Conservation (phyloP, 2,113 vertebrate genomes). For the Poeciliopsis prolifica region DNA sequence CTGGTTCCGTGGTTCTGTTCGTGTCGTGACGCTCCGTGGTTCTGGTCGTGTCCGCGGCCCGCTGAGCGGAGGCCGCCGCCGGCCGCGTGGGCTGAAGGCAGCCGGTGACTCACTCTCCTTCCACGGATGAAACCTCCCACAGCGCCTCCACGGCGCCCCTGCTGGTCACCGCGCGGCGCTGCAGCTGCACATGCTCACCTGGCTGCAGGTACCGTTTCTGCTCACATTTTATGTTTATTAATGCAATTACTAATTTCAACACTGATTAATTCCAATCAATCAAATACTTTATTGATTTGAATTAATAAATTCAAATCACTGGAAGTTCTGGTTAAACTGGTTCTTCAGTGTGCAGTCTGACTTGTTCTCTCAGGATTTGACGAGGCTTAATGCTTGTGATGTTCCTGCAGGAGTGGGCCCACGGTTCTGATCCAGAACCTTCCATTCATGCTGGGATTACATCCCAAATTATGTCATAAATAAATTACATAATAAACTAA, state of each 20-base stretch:
- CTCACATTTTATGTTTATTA: no score
- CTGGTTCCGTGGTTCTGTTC: neutral
- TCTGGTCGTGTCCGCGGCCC: constrained; percentile 35
- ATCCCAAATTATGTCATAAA: no score
- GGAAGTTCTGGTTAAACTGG: neutral
- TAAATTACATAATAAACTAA: no score
- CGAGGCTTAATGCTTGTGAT: no score
- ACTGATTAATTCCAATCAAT: no score
- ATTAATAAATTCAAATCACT: no score
- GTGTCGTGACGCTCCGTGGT: constrained; percentile 50
- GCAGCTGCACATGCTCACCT: no score
- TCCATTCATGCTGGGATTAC: neutral
- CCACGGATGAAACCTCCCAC: neutral
- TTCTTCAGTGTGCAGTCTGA: no score
- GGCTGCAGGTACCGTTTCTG: no score
- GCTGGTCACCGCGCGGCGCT: neutral
- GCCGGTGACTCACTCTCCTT: constrained; percentile 36
- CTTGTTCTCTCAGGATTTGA: no score
- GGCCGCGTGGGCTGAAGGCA: constrained; percentile 40
- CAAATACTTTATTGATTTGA: no score
- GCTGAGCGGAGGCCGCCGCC: constrained; percentile 26
- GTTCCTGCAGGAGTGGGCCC: neutral
- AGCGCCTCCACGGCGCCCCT: neutral
- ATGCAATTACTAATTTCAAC: no score
- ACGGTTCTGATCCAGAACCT: neutral